phyloP scores from a whole-genome alignment of 2,113 vertebrate species.

The Lutjanus erythropterus region DNA sequence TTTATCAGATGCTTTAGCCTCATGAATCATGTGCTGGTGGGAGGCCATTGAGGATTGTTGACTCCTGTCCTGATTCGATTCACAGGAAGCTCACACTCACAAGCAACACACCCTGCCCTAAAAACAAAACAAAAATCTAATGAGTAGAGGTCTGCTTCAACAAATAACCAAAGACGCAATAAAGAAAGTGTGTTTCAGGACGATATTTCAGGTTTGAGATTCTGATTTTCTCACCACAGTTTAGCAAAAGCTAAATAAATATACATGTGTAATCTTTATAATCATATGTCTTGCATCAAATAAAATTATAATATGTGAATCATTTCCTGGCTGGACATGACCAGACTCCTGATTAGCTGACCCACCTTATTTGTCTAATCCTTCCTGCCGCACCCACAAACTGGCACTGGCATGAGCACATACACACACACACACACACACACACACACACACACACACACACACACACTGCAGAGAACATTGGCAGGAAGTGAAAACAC shows the following conservation, averaged over 20 bases:
- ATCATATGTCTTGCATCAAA: not conserved
- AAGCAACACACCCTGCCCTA: slow-evolving; percentile 1
- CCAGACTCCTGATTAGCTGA: slow-evolving; percentile 41
- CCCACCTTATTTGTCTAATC: slow-evolving; percentile 67
- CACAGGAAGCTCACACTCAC: slow-evolving; percentile 24
- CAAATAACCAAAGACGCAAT: not conserved
- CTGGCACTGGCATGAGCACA: slow-evolving; percentile 34
- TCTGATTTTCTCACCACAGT: not conserved
- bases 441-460: slow-evolving; percentile 4
- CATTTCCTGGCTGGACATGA: slow-evolving; percentile 68
- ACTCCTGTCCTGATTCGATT: slow-evolving; percentile 37
- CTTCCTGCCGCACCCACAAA: slow-evolving; percentile 58
- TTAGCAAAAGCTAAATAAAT: not conserved
- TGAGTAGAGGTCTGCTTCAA: not conserved
- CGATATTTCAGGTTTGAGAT: not conserved
- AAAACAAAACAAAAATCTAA: not conserved
- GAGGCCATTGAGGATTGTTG: not conserved
- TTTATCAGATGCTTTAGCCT: not conserved
- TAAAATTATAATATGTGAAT: slow-evolving; percentile 53
- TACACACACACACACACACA: not conserved
- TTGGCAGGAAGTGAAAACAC: slow-evolving; percentile 67
- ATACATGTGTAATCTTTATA: not conserved
- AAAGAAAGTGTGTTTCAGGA: not conserved
- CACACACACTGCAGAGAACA: not conserved
- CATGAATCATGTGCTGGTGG: slow-evolving; percentile 9